These are phyloP conservation scores for Pygoscelis antarcticus DNA, from an alignment of 2,113 vertebrate species.

Conservation along the genomic window DNA sequence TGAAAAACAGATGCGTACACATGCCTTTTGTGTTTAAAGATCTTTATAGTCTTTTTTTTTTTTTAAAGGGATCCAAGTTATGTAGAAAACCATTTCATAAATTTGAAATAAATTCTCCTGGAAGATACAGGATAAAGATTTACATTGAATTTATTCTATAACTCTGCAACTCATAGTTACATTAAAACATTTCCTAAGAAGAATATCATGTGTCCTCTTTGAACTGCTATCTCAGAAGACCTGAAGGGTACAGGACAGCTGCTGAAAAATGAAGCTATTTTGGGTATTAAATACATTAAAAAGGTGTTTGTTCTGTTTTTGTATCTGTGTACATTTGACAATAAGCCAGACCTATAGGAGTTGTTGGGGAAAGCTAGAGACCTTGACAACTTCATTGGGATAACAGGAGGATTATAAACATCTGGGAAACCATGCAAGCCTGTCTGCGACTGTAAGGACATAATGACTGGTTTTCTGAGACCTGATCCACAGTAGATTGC, in stretches of 20 bases:
- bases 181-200: neutral
- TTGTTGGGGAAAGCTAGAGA: neutral
- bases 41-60: neutral
- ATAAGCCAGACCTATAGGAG: neutral
- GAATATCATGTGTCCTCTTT: neutral
- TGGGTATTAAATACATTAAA: neutral
- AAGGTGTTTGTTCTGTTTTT: neutral
- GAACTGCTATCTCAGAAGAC: neutral
- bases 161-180: neutral
- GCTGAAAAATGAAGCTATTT: neutral
- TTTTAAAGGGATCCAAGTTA: neutral
- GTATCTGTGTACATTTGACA: accelerated
- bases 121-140: neutral
- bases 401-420: neutral
- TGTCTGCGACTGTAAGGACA: neutral
- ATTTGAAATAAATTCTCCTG: neutral
- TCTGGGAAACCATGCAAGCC: neutral
- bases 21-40: neutral
- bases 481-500: neutral
- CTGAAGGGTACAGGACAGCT: neutral
- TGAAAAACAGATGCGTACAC: neutral
- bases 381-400: neutral
- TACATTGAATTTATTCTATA: neutral
- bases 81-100: neutral
- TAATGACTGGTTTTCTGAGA: neutral